Conservation (phyloP, 2,113 vertebrate genomes). For the Corvus cornix region DNA sequence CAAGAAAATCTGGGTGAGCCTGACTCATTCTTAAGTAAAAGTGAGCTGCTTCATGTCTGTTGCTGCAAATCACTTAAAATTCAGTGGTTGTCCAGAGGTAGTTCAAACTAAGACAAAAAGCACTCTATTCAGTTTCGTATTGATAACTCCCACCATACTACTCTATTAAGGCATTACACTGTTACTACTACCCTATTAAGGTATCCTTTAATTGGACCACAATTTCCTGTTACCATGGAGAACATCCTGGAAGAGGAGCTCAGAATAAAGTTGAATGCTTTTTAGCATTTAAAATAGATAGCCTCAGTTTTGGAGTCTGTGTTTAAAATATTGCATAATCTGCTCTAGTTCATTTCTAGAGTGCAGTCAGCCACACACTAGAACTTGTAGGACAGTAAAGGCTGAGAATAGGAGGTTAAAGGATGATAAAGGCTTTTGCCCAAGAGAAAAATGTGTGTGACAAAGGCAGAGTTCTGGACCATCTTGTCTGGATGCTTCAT, state of each 20-base stretch:
- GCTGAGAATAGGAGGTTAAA: not conserved
- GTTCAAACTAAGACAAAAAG: conserved; percentile 33
- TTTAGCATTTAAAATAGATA: not conserved
- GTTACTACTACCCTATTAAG: not conserved
- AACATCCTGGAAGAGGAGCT: not conserved
- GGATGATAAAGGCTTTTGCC: not conserved
- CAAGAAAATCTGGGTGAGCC: not conserved
- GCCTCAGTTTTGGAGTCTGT: not conserved
- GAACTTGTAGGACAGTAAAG: not conserved
- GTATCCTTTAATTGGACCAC: not conserved
- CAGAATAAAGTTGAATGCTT: not conserved
- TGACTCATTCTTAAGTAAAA: not conserved
- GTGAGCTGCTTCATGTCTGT: not conserved
- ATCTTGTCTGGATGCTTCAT: not conserved
- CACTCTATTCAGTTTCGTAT: conserved; percentile 7
- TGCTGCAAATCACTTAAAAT: conserved; percentile 42
- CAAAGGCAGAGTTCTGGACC: not conserved
- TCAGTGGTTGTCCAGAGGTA: conserved; percentile 35
- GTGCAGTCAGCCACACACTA: not conserved
- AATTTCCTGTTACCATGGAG: conserved; percentile 42
- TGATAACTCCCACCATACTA: not conserved
- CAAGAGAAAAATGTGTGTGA: not conserved
- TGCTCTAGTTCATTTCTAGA: not conserved
- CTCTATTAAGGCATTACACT: not conserved
- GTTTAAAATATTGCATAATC: not conserved